Percentiles rank a stretch among this genome's conserved stretches.
Conservation (phyloP, 2,797 vertebrate genomes). For the Argya squamiceps region DNA sequence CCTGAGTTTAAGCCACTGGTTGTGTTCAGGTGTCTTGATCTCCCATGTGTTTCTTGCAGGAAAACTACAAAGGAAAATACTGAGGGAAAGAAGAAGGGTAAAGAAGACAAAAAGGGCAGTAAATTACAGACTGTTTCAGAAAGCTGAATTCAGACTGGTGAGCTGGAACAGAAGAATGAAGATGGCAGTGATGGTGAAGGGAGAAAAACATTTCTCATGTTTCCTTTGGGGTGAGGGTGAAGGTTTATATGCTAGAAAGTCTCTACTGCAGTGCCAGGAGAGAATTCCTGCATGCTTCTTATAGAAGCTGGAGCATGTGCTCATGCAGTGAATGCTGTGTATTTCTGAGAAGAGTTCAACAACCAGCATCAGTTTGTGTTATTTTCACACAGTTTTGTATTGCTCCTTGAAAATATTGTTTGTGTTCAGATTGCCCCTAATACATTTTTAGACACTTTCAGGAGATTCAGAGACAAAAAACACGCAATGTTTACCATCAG, state of each 20-base stretch:
- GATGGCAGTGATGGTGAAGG: not conserved
- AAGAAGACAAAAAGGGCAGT: not conserved
- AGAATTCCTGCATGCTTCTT: slow-evolving; percentile 9
- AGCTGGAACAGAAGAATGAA: not conserved
- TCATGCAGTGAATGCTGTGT: not conserved
- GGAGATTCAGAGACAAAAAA: not conserved
- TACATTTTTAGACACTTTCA: not conserved
- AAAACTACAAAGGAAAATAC: slow-evolving; percentile 1
- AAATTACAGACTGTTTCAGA: not conserved
- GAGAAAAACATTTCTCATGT: not conserved
- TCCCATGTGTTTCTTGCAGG: slow-evolving; percentile 22
- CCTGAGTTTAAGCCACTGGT: not conserved
- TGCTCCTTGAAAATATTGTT: not conserved
- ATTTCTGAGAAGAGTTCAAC: not conserved
- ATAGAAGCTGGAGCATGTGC: not conserved
- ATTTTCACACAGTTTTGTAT: not conserved
- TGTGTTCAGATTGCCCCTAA: not conserved
- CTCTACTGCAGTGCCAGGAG: not conserved
- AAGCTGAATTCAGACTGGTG: not conserved
- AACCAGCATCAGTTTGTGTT: not conserved
- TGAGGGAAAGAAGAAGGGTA: slow-evolving; percentile 14
- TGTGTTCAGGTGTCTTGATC: not conserved
- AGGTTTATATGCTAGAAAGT: not conserved
- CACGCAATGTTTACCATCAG: not conserved
- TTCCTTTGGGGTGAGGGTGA: not conserved